Evolutionary conservation across 2,888 invertebrate species (phyloP).

Genomic region (Chymomyza caudatula): DNA sequence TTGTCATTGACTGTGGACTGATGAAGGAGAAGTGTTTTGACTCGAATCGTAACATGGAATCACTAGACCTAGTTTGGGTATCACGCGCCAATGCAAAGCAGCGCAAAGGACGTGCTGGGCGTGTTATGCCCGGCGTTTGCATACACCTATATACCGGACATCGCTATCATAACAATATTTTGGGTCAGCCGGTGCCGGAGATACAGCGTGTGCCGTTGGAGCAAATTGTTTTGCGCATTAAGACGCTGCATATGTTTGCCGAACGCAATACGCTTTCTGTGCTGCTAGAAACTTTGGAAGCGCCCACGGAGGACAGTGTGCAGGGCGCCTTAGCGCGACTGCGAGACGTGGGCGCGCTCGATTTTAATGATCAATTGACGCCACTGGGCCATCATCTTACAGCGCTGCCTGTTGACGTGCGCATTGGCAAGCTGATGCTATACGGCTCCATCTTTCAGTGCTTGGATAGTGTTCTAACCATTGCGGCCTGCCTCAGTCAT

Average conservation of each 20-base stretch:
- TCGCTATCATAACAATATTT: slow-evolving; percentile 82
- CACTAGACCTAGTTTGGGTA: slow-evolving; percentile 92
- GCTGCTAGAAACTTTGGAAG: slow-evolving; percentile 83
- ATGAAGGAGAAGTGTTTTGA: slow-evolving; percentile 90
- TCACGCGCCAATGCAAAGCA: slow-evolving; percentile 94
- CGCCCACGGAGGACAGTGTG: slow-evolving; percentile 84
- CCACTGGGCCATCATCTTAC: slow-evolving; percentile 92
- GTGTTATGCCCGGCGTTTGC: slow-evolving; percentile 92
- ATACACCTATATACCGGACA: slow-evolving; percentile 89
- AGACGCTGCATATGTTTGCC: slow-evolving; percentile 80
- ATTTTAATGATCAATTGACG: slow-evolving; percentile 85
- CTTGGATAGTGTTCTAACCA: slow-evolving; percentile 93
- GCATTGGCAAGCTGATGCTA: slow-evolving; percentile 94
- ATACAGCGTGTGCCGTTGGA: slow-evolving; percentile 93
- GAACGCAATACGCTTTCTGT: slow-evolving; percentile 68
- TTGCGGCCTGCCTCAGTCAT: slow-evolving; percentile 90
- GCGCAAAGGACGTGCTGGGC: slow-evolving; percentile 92
- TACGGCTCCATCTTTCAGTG: slow-evolving; percentile 95
- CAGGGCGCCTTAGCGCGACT: slow-evolving; percentile 84
- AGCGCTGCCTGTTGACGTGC: slow-evolving; percentile 92
- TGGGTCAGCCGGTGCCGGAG: slow-evolving; percentile 90
- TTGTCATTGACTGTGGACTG: slow-evolving; percentile 93
- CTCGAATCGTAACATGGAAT: slow-evolving; percentile 90
- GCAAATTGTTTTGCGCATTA: slow-evolving; percentile 86
- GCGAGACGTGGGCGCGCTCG: slow-evolving; percentile 89